These are phyloP conservation scores for Melieria picta DNA, from an alignment of 2,888 invertebrate genomes.

Conservation along the genomic window DNA sequence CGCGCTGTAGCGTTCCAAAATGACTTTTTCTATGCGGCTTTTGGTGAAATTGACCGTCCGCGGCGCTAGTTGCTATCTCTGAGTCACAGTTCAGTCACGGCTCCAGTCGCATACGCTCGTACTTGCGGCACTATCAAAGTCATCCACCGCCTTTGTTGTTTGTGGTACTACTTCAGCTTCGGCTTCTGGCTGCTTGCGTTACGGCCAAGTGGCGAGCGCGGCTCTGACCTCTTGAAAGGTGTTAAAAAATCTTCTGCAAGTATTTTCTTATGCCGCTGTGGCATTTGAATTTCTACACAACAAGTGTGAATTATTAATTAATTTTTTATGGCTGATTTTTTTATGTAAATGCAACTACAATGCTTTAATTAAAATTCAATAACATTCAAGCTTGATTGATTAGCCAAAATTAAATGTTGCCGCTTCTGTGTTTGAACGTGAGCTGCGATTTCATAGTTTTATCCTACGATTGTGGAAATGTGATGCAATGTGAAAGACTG, in stretches of 20 bases:
- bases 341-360: slow-evolving; percentile 11
- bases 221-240: slow-evolving; percentile 7
- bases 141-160: too few species aligned
- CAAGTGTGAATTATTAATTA: slow-evolving; percentile 21
- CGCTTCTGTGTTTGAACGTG: too few species aligned
- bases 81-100: slow-evolving; percentile 1
- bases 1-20: too few species aligned
- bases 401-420: neutral
- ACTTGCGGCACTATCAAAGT: slow-evolving; percentile 5
- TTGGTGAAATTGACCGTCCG: too few species aligned
- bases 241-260: slow-evolving; percentile 17
- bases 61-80: neutral
- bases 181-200: neutral
- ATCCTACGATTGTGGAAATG: too few species aligned
- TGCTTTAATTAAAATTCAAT: slow-evolving; percentile 17
- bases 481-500: too few species aligned
- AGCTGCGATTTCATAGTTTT: too few species aligned
- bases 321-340: neutral
- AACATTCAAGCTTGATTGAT: slow-evolving; percentile 15
- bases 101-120: neutral
- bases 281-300: slow-evolving; percentile 2
- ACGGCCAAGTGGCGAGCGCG: neutral
- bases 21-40: too few species aligned
- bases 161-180: neutral
- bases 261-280: neutral